Evolutionary conservation across 2,113 vertebrate species (phyloP).

Genomic region (Austrofundulus limnaeus): DNA sequence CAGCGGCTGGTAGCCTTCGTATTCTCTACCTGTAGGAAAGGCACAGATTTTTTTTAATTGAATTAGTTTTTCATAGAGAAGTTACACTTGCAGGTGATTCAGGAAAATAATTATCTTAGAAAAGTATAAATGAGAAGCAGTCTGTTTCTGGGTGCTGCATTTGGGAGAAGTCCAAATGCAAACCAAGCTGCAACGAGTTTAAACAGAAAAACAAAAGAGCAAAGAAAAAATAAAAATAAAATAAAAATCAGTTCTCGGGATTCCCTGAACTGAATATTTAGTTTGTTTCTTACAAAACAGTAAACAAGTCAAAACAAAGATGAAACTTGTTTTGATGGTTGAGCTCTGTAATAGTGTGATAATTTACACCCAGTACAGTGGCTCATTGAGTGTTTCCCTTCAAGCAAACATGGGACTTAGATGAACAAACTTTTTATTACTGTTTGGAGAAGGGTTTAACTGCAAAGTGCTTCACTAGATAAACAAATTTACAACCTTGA

Average conservation of each 20-base stretch:
- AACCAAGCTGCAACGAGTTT: conserved; percentile 2
- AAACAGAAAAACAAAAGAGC: conserved; percentile 11
- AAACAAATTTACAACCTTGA: conserved; percentile 4
- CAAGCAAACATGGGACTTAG: not conserved
- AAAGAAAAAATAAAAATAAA: not conserved
- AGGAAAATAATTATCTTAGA: conserved; percentile 21
- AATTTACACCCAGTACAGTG: not conserved
- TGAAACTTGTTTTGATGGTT: conserved; percentile 3
- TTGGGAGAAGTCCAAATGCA: conserved; percentile 35
- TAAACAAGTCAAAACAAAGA: conserved; percentile 1
- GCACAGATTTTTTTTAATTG: conserved; percentile 5
- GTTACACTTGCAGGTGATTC: conserved; percentile 41
- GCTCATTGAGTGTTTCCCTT: not conserved
- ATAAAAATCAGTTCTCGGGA: not conserved
- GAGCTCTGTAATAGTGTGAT: not conserved
- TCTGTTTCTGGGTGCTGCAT: conserved; percentile 24
- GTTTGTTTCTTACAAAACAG: too few relatives aligned
- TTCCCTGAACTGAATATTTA: conserved; percentile 4
- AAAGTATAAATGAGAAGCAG: conserved; percentile 32
- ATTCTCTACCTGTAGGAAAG: conserved; percentile 83
- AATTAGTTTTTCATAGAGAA: conserved; percentile 5
- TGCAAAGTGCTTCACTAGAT: not conserved
- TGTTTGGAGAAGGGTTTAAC: too few relatives aligned
- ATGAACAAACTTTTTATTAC: not conserved
- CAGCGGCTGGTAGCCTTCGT: conserved; percentile 85